phyloP scores from a whole-genome alignment of 2,888 invertebrate species.

The Caenorhabditis imperialis region DNA sequence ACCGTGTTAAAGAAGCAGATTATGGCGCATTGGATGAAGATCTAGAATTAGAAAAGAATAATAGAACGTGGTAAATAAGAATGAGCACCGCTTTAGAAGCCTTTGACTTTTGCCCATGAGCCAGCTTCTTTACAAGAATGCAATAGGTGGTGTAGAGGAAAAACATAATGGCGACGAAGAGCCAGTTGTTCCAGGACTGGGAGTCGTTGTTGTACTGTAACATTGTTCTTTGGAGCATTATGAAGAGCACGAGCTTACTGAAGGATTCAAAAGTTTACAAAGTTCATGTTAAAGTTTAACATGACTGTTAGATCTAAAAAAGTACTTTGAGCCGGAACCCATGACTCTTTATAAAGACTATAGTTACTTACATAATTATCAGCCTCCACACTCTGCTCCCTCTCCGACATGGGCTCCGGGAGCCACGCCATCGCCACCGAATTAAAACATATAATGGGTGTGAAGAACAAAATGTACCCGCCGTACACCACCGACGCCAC shows the following conservation, averaged over 20 bases:
- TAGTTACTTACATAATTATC: conserved; percentile 13
- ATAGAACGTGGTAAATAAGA: no score
- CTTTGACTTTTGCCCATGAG: conserved; percentile 40
- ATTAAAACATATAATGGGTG: conserved; percentile 35
- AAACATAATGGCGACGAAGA: conserved; percentile 27
- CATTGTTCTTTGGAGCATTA: no score
- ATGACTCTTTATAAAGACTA: neutral
- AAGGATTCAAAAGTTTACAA: no score
- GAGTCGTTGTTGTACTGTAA: conserved; percentile 40
- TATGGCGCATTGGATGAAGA: conserved; percentile 38
- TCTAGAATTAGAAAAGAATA: no score
- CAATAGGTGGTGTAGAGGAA: conserved; percentile 34
- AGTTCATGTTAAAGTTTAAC: no score
- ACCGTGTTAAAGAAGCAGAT: conserved; percentile 40
- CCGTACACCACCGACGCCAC: conserved; percentile 7
- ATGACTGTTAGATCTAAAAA: no score
- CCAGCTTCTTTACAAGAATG: conserved; percentile 27
- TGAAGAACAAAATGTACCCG: conserved; percentile 21
- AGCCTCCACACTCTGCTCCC: conserved; percentile 6
- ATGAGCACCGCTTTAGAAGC: conserved; percentile 25
- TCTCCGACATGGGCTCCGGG: conserved; percentile 23
- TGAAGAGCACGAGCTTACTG: no score
- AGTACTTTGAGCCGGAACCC: no score
- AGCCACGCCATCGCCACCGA: conserved; percentile 34
- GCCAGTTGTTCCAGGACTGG: conserved; percentile 41